Conservation (phyloP, 1,140 invertebrate species). For the Odontomachus brunneus region DNA sequence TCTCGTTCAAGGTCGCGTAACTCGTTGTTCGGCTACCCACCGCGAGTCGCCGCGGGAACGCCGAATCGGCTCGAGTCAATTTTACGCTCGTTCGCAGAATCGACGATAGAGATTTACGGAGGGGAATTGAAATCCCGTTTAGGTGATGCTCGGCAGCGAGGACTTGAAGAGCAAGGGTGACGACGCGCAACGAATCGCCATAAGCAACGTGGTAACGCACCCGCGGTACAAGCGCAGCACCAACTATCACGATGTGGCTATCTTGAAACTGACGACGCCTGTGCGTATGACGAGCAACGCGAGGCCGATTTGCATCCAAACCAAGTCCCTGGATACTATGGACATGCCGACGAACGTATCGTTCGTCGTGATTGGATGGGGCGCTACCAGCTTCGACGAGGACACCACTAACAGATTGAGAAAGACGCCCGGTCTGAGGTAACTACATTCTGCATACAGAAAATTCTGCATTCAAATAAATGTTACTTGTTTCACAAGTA, state of each 20-base stretch:
- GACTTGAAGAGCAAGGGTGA: conserved; percentile 67
- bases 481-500: too few species aligned
- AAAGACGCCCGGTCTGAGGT: conserved; percentile 78
- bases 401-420: conserved; percentile 67
- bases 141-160: conserved; percentile 77
- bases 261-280: conserved; percentile 81
- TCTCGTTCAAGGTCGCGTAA: conserved; percentile 33
- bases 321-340: conserved; percentile 74
- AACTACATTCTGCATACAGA: too few species aligned
- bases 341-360: conserved; percentile 54
- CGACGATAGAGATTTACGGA: too few species aligned
- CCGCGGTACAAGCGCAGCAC: conserved; percentile 81
- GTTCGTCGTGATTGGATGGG: conserved; percentile 80
- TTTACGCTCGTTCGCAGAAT: too few species aligned
- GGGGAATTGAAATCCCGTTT: too few species aligned
- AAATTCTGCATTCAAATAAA: too few species aligned
- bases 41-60: background rate
- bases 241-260: conserved; percentile 85
- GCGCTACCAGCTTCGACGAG: conserved; percentile 70
- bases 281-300: conserved; percentile 75
- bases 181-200: conserved; percentile 74
- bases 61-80: background rate
- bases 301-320: conserved; percentile 83
- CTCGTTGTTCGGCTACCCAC: background rate
- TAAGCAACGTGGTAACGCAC: conserved; percentile 79